Evolutionary conservation across 1,140 invertebrate species (phyloP), one percentile per base, ranked within the genome.

Genomic region (Drosophila elegans): DNA sequence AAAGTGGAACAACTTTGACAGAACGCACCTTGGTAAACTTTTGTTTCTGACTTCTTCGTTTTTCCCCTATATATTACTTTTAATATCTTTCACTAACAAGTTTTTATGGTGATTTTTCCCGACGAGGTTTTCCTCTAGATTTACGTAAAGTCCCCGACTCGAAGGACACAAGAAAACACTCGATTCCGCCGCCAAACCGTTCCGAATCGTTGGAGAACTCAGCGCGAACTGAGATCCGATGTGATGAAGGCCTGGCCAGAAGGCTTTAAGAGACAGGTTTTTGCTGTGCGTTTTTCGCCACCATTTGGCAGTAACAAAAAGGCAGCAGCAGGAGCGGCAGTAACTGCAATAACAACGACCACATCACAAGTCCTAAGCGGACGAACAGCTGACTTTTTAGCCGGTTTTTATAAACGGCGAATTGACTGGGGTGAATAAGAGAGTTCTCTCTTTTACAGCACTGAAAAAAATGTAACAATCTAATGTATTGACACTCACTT

Each of bases 311-410:
- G 55, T 52, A 76, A 59, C 44, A 12, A 27, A 21, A 16, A 34
- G 56, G 44, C 29, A 32, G 27, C 21, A 56, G 54, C 34, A 49
- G 44, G 57, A 67, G 64, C 32, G 64, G 38, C 61, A 68, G 45
- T 66, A 66, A 60, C 38, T 42, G 21, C 73, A 79, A 32, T 55
- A 59, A 60, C 39, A 64, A 62, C 42, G 53, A 69, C 62, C 42
- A 75, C 48, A 49, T 68, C 32, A 29, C 42, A 68, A 57, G 72
- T 84, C 72, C 77, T 74, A 59, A 73, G 64, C 39, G 52, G 11
- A n/a, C 27, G 13, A 86, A 79, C 83, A 88, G 83, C 83, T 88
- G 83, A 89, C 86, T 64, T 44, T 64, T 56, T 79, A 88, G 83
- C 83, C 83, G 83, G 83, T 88, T 88, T 71, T 88, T 83, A 56